These are phyloP conservation scores for Ceratitis capitata DNA, from an alignment of 1,140 invertebrate genomes.

Conservation along the genomic window DNA sequence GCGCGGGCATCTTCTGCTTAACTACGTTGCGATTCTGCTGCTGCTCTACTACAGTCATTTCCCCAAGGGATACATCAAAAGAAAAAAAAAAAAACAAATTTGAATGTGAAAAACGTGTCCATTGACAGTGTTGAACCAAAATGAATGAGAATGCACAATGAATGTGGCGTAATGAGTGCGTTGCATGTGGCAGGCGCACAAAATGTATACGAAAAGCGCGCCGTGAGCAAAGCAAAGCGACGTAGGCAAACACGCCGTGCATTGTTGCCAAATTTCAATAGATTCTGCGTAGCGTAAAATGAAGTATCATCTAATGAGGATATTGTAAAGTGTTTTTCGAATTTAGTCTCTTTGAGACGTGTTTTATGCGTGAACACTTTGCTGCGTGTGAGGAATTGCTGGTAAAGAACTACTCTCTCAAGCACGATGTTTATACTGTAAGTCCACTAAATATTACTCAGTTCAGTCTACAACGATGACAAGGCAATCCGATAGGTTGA, in stretches of 20 bases:
- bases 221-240: no score
- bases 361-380: no score
- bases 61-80: conserved; percentile 1
- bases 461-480: no score
- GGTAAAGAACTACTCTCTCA: no score
- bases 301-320: no score
- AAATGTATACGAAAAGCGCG: not conserved
- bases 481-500: no score
- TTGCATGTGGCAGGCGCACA: conserved; percentile 6
- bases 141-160: conserved; percentile 37
- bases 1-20: not conserved
- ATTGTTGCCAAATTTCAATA: not conserved
- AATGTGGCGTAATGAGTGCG: conserved; percentile 32
- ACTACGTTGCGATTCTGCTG: not conserved
- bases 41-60: not conserved
- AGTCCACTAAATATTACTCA: no score
- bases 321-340: no score
- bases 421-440: no score
- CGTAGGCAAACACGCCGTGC: not conserved
- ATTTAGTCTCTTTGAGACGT: no score
- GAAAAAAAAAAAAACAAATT: no score
- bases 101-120: conserved; percentile 30
- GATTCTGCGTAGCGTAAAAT: not conserved
- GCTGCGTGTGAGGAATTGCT: no score
- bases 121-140: conserved; percentile 19